These are phyloP conservation scores for Allobates femoralis DNA, from an alignment of 2,797 vertebrate genomes.

Conservation along the genomic window DNA sequence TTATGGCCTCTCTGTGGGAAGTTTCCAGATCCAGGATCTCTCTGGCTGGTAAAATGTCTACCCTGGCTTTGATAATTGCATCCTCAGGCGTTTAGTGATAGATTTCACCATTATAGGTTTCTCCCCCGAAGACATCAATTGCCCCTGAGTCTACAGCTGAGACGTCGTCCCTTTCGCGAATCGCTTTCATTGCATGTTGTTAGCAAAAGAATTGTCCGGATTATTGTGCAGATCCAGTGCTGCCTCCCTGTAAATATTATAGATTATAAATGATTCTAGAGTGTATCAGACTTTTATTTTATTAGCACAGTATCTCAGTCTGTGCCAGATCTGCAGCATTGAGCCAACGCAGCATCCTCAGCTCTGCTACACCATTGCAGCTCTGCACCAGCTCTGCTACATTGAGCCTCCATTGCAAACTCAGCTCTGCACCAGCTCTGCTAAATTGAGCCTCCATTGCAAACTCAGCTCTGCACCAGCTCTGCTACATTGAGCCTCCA, in stretches of 20 bases:
- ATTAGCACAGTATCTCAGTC: not conserved
- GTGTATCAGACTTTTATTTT: not conserved
- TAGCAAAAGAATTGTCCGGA: not conserved
- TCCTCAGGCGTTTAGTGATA: constrained; percentile 1
- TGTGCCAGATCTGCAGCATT: too few species aligned
- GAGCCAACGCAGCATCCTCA: too few species aligned
- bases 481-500: too few species aligned
- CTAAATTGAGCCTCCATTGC: too few species aligned
- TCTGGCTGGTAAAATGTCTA: constrained; percentile 18
- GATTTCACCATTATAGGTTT: constrained; percentile 20
- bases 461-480: too few species aligned
- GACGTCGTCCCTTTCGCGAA: not conserved
- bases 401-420: too few species aligned
- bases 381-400: too few species aligned
- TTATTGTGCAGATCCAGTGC: not conserved
- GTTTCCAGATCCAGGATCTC: not conserved
- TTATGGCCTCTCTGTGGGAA: constrained; percentile 20
- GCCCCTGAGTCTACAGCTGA: not conserved
- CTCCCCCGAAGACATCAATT: constrained; percentile 11
- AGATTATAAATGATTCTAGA: not conserved
- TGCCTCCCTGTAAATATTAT: not conserved
- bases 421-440: too few species aligned
- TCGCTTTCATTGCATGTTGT: not conserved
- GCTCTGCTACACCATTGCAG: too few species aligned
- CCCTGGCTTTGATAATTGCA: constrained; percentile 4